These are phyloP conservation scores for Allophyes oxyacanthae DNA, from an alignment of 2,888 invertebrate genomes.

Conservation along the genomic window DNA sequence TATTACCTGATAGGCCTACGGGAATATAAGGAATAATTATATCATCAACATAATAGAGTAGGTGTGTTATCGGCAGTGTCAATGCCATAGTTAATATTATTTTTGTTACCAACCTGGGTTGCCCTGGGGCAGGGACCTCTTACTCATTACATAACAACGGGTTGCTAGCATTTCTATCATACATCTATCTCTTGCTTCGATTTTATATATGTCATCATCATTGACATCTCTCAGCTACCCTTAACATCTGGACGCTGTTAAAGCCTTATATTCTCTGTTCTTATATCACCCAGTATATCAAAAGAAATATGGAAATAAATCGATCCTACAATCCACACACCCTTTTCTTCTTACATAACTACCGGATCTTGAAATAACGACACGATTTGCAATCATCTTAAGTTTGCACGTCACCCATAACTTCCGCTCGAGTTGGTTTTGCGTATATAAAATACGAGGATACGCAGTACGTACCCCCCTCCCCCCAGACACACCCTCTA, in stretches of 20 bases:
- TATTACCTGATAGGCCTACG: conserved; percentile 20
- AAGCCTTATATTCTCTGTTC: too few relatives aligned
- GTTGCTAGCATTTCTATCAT: too few relatives aligned
- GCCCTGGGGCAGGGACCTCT: neutral
- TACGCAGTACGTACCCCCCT: conserved; percentile 40
- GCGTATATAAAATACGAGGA: conserved; percentile 64
- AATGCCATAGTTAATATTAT: conserved; percentile 6
- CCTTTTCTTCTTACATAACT: conserved; percentile 21
- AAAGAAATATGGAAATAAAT: conserved; percentile 1
- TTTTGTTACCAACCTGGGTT: conserved; percentile 3
- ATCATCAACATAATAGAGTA: neutral
- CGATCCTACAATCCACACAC: conserved; percentile 4
- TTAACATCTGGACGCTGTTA: too few relatives aligned
- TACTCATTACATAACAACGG: too few relatives aligned
- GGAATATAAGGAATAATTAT: conserved; percentile 28
- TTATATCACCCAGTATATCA: neutral
- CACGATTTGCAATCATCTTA: conserved; percentile 58
- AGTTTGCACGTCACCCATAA: conserved; percentile 62
- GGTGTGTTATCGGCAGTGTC: conserved; percentile 12
- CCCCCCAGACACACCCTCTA: conserved; percentile 49
- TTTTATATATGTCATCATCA: too few relatives aligned
- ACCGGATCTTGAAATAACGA: conserved; percentile 32
- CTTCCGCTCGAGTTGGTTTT: conserved; percentile 65
- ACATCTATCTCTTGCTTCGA: too few relatives aligned
- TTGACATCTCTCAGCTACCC: too few relatives aligned